These are phyloP conservation scores for Lutraria rhynchaena DNA, from an alignment of 1,140 invertebrate species.

Conservation along the genomic window DNA sequence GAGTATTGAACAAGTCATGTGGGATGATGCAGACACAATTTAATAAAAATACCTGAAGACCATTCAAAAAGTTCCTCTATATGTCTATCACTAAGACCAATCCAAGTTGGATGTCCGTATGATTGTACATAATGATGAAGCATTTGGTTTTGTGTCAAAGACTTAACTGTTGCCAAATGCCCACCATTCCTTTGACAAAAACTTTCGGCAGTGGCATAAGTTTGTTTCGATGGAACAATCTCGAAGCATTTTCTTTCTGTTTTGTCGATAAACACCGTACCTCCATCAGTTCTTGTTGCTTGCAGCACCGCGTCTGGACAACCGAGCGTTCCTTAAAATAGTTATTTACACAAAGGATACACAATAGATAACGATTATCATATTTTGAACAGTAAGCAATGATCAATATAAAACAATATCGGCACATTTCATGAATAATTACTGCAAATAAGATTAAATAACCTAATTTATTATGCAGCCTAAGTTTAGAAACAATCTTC, in stretches of 20 bases:
- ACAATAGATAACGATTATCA: no score
- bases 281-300: not conserved
- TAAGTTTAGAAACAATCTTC: no score
- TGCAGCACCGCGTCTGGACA: not conserved
- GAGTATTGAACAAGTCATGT: no score
- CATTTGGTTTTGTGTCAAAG: not conserved
- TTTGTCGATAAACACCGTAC: not conserved
- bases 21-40: no score
- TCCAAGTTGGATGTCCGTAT: constrained; percentile 1
- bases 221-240: not conserved
- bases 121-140: not conserved
- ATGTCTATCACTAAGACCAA: not conserved
- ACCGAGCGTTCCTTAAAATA: not conserved
- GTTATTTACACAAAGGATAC: no score
- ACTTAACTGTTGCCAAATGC: not conserved
- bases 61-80: constrained; percentile 1
- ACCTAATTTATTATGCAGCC: no score
- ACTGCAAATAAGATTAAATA: no score
- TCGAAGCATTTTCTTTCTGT: not conserved
- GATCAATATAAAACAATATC: no score
- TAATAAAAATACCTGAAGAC: not conserved
- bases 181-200: not conserved
- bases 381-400: no score
- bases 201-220: not conserved
- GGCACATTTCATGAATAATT: no score